Evolutionary conservation across 2,797 vertebrate species (phyloP).

Genomic region (Nannoperca australis): DNA sequence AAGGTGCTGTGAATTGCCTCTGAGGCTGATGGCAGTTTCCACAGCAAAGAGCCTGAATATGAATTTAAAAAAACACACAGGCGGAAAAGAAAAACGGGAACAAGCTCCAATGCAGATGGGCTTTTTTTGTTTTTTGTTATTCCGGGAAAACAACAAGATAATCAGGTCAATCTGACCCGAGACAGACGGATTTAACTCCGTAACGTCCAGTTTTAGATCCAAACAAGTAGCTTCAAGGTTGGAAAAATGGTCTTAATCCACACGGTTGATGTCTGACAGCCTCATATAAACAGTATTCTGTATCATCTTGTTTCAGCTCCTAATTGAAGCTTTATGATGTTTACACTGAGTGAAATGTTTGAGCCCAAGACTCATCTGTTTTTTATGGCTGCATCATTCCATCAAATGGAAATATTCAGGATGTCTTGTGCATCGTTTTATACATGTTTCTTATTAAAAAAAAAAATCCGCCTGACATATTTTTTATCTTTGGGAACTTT

Average conservation of each 20-base stretch:
- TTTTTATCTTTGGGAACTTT: background rate
- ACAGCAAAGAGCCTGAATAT: slow-evolving; percentile 56
- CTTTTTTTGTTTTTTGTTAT: background rate
- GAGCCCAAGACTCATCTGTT: background rate
- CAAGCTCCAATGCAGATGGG: slow-evolving; percentile 38
- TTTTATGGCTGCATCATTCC: slow-evolving; percentile 18
- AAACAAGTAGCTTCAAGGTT: background rate
- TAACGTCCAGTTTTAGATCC: background rate
- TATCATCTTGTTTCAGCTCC: slow-evolving; percentile 12
- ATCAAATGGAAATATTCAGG: slow-evolving; percentile 19
- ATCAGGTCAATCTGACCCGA: background rate
- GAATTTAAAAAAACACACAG: slow-evolving; percentile 35
- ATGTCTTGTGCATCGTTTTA: slow-evolving; percentile 10
- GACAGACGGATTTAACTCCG: background rate
- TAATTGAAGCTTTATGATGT: slow-evolving; percentile 39
- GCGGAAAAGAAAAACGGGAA: slow-evolving; percentile 28
- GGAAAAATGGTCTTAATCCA: background rate
- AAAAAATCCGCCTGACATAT: background rate
- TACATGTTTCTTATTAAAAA: background rate
- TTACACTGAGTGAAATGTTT: slow-evolving; percentile 39
- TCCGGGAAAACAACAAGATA: background rate
- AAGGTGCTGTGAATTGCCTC: slow-evolving; percentile 68
- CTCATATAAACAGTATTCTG: background rate
- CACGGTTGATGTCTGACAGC: slow-evolving; percentile 5
- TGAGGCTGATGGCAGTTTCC: slow-evolving; percentile 62